phyloP scores from a whole-genome alignment of 2,888 invertebrate genomes.

The Andrena praecox region DNA sequence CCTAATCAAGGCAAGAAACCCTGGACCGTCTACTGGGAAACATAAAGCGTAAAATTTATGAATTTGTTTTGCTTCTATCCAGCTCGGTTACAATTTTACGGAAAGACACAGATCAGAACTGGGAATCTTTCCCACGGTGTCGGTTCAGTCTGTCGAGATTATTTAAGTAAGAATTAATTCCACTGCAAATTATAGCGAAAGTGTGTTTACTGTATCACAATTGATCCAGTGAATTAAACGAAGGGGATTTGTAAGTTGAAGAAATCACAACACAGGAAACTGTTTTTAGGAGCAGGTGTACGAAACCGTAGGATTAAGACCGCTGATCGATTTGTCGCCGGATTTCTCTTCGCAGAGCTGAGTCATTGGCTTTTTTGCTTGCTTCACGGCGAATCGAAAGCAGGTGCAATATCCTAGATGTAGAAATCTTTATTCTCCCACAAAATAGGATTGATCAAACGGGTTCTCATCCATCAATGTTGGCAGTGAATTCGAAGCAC shows the following conservation, averaged over 20 bases:
- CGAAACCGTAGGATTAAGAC: constrained; percentile 52
- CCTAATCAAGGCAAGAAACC: constrained; percentile 62
- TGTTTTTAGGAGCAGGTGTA: constrained; percentile 39
- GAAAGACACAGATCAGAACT: neutral
- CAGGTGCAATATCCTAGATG: constrained; percentile 65
- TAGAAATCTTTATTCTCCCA: constrained; percentile 62
- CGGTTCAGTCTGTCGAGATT: neutral
- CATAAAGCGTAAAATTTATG: constrained; percentile 70
- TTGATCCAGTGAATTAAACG: too few species aligned
- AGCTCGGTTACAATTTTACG: constrained; percentile 44
- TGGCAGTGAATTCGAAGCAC: neutral
- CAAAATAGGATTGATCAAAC: constrained; percentile 7
- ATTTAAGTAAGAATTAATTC: neutral
- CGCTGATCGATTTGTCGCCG: constrained; percentile 67
- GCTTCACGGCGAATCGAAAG: constrained; percentile 62
- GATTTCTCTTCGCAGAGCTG: constrained; percentile 73
- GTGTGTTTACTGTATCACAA: neutral
- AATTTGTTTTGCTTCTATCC: constrained; percentile 59
- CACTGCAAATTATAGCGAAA: neutral
- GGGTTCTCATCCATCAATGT: neutral
- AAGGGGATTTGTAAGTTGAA: constrained; percentile 6
- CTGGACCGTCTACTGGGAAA: constrained; percentile 40
- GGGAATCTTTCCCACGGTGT: neutral
- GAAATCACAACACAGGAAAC: constrained; percentile 29
- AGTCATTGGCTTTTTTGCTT: constrained; percentile 69